Conservation (phyloP, 2,888 invertebrate genomes). For the Antheraea assamensis region DNA sequence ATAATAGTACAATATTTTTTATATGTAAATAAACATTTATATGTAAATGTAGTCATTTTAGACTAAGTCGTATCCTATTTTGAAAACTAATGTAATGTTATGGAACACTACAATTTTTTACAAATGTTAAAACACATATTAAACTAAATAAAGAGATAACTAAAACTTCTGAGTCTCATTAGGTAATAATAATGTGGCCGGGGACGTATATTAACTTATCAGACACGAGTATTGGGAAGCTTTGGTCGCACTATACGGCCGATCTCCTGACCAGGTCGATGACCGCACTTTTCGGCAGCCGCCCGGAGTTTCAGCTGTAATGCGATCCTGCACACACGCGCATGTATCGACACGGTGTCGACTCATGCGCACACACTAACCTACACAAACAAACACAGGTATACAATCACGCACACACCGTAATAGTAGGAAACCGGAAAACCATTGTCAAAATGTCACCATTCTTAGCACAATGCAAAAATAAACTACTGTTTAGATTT, state of each 20-base stretch:
- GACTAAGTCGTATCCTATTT: too few species aligned
- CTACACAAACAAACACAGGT: slow-evolving; percentile 36
- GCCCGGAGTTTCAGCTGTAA: slow-evolving; percentile 80
- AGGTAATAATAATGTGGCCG: too few species aligned
- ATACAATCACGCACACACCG: slow-evolving; percentile 26
- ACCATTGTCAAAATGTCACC: slow-evolving; percentile 39
- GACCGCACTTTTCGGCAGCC: slow-evolving; percentile 81
- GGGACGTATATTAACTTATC: slow-evolving; percentile 22
- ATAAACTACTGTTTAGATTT: slow-evolving; percentile 27
- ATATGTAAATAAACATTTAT: too few species aligned
- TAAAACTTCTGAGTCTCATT: too few species aligned
- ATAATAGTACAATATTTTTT: too few species aligned
- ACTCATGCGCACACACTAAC: slow-evolving; percentile 32
- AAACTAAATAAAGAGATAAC: too few species aligned
- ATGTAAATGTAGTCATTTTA: too few species aligned
- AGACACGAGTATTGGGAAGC: slow-evolving; percentile 54
- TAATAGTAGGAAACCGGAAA: slow-evolving; percentile 27
- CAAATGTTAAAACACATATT: too few species aligned
- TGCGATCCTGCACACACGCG: slow-evolving; percentile 73
- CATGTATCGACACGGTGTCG: slow-evolving; percentile 27
- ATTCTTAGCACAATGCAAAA: slow-evolving; percentile 42
- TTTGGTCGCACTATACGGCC: slow-evolving; percentile 58
- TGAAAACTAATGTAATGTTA: too few species aligned
- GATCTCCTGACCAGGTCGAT: slow-evolving; percentile 74
- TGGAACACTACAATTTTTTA: too few species aligned